Conservation (phyloP, 1,140 invertebrate species). For the Drosophila elegans region DNA sequence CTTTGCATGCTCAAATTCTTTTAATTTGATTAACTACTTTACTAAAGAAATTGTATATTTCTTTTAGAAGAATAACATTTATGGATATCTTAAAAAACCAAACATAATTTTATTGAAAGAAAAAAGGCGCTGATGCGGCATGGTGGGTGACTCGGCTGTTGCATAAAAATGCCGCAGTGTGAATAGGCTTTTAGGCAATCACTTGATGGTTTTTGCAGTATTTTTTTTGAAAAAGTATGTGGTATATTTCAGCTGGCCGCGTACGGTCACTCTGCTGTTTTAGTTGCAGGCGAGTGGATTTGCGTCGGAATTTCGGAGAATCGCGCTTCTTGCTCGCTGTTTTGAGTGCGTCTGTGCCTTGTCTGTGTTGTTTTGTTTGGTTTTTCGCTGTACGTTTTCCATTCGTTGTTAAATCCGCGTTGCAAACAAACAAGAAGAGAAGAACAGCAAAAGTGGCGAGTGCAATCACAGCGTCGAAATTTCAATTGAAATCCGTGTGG, state of each 20-base stretch:
- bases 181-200: no score
- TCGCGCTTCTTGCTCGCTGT: constrained; percentile 7
- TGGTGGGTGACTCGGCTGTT: no score
- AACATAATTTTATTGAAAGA: no score
- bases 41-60: no score
- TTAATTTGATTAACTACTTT: no score
- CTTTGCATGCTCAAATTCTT: no score
- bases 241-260: not conserved
- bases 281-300: constrained; percentile 11
- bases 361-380: constrained; percentile 10
- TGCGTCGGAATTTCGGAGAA: constrained; percentile 16
- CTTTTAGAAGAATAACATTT: no score
- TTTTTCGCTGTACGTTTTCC: constrained; percentile 10
- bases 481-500: constrained; percentile 41
- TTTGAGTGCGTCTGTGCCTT: not conserved
- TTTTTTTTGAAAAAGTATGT: not conserved
- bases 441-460: constrained; percentile 26
- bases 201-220: not conserved
- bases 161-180: no score
- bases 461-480: constrained; percentile 18
- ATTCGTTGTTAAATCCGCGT: constrained; percentile 18
- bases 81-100: no score
- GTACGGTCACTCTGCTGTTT: constrained; percentile 9
- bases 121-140: no score
- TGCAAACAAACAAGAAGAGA: constrained; percentile 20